phyloP scores from a whole-genome alignment of 2,797 vertebrate genomes.

The Zenarchopterus dispar region DNA sequence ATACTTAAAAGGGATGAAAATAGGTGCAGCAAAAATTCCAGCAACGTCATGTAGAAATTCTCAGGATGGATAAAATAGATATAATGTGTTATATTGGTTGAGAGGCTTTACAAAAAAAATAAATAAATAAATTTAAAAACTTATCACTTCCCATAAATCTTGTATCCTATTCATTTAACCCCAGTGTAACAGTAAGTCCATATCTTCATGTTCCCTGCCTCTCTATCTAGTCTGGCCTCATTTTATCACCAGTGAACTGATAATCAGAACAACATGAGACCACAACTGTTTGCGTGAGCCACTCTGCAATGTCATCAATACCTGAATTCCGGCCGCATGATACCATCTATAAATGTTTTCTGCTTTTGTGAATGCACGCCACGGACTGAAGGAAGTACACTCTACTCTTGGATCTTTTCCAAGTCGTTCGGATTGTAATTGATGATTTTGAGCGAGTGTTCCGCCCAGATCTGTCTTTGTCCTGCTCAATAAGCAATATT shows the following conservation, averaged over 20 bases:
- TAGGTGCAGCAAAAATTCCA: not conserved
- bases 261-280: not conserved
- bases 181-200: not conserved
- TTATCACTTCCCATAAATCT: slow-evolving; percentile 6
- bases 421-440: slow-evolving; percentile 72
- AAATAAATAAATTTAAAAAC: too few species aligned
- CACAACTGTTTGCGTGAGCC: slow-evolving; percentile 6
- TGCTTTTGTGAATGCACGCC: slow-evolving; percentile 9
- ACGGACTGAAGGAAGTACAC: slow-evolving; percentile 36
- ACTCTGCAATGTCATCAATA: slow-evolving; percentile 40
- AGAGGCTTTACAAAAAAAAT: too few species aligned
- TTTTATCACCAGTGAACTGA: slow-evolving; percentile 20
- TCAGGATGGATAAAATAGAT: too few species aligned
- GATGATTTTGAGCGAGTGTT: slow-evolving; percentile 75
- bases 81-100: not conserved
- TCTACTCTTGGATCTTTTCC: slow-evolving; percentile 70
- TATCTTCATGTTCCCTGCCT: not conserved
- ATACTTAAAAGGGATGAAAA: not conserved
- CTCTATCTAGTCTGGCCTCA: not conserved
- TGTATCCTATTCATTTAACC: not conserved
- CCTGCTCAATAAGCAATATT: slow-evolving; percentile 82
- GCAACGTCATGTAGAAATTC: not conserved
- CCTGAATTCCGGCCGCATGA: slow-evolving; percentile 17
- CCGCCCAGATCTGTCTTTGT: slow-evolving; percentile 80
- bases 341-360: slow-evolving; percentile 23